Conservation (phyloP, 2,113 vertebrate genomes). For the Clupea harengus region DNA sequence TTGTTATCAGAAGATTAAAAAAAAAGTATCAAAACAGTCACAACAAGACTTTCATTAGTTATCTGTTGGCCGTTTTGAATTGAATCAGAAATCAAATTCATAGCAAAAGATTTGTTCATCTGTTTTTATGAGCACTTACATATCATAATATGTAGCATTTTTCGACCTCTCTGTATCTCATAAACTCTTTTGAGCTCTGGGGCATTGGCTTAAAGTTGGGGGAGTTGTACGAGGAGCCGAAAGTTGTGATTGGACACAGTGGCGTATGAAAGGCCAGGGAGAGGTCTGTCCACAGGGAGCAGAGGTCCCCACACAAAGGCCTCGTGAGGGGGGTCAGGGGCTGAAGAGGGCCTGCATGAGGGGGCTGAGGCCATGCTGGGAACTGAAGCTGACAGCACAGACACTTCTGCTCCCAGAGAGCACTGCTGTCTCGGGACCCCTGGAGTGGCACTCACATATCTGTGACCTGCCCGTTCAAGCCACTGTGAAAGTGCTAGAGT, state of each 20-base stretch:
- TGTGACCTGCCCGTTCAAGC: constrained; percentile 53
- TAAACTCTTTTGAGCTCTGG: background rate
- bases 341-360: background rate
- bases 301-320: constrained; percentile 66
- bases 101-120: background rate
- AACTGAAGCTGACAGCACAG: constrained; percentile 71
- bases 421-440: constrained; percentile 60
- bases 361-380: constrained; percentile 64
- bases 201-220: background rate
- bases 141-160: background rate
- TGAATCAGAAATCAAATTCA: background rate
- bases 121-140: background rate
- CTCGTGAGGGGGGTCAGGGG: constrained; percentile 39
- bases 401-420: constrained; percentile 61
- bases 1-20: background rate
- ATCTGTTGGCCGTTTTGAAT: background rate
- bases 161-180: background rate
- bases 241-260: constrained; percentile 74
- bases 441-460: constrained; percentile 56
- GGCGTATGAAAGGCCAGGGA: constrained; percentile 72
- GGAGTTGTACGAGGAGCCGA: background rate
- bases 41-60: background rate
- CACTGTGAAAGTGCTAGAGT: constrained; percentile 41
- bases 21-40: background rate
- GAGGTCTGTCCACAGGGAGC: constrained; percentile 65